A percentile compares a stretch with the other conserved stretches of the same genome.
phyloP scores from a whole-genome alignment of 2,888 invertebrate species.

The Rhingia campestris region DNA sequence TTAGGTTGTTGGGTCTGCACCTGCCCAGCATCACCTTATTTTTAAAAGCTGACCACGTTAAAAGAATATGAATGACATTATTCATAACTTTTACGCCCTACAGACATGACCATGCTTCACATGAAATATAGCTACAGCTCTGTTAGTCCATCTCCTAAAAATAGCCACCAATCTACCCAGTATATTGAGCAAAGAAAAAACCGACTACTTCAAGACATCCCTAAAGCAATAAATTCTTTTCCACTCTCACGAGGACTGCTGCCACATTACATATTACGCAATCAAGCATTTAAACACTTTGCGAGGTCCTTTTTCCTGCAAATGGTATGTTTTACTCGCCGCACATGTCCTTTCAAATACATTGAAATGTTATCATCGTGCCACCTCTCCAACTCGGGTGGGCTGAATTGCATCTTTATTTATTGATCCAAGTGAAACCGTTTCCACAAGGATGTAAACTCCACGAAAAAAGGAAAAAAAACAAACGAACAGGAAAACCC shows the following conservation, averaged over 20 bases:
- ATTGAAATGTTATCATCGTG: neutral
- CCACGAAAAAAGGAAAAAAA: neutral
- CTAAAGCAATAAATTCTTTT: too few relatives aligned
- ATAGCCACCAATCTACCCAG: too few relatives aligned
- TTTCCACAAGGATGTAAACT: neutral
- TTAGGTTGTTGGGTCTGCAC: too few relatives aligned
- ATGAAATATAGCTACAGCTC: too few relatives aligned
- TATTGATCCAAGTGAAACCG: conserved; percentile 21
- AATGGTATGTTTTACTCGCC: neutral
- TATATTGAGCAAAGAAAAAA: too few relatives aligned
- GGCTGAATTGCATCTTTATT: conserved; percentile 19
- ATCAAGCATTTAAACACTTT: neutral
- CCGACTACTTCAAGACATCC: too few relatives aligned
- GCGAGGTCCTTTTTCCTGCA: neutral
- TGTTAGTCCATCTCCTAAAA: too few relatives aligned
- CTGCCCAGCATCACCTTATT: too few relatives aligned
- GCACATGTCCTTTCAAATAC: neutral
- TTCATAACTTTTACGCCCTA: too few relatives aligned
- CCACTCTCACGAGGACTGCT: neutral
- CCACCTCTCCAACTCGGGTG: conserved; percentile 11
- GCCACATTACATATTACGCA: neutral
- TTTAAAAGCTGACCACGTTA: too few relatives aligned
- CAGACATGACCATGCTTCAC: too few relatives aligned
- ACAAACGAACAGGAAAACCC: conserved; percentile 10
- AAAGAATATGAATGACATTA: too few relatives aligned